These are phyloP conservation scores for Myioborus melanocephalus DNA, from an alignment of 2,797 vertebrate species.

Conservation along the genomic window DNA sequence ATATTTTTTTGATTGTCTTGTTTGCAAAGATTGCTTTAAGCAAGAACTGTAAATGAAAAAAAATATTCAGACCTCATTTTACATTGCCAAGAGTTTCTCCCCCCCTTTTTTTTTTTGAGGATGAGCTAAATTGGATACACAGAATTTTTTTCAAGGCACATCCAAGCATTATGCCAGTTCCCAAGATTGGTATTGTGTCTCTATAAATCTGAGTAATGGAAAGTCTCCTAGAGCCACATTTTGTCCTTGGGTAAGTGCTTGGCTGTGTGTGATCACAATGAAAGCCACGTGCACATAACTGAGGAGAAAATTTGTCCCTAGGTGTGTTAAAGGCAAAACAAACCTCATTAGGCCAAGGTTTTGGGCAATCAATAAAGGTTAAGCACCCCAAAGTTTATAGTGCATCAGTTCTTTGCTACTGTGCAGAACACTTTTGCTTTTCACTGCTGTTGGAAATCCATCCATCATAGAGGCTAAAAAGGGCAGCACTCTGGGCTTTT, in stretches of 20 bases:
- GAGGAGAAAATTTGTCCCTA: constrained; percentile 44
- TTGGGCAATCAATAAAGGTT: constrained; percentile 35
- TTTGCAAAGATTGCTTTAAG: constrained; percentile 62
- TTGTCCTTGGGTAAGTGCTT: constrained; percentile 39
- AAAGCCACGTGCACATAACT: not conserved
- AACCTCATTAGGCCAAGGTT: constrained; percentile 23
- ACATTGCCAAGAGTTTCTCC: not conserved
- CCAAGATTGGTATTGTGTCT: constrained; percentile 26
- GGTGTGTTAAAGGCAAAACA: not conserved
- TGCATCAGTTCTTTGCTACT: not conserved
- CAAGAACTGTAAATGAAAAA: constrained; percentile 34
- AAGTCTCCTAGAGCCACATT: constrained; percentile 51
- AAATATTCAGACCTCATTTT: constrained; percentile 53
- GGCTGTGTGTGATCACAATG: not conserved
- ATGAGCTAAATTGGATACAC: constrained; percentile 50
- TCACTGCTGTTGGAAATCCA: constrained; percentile 52
- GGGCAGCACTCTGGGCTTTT: constrained; percentile 34
- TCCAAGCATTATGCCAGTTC: constrained; percentile 2
- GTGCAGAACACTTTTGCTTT: not conserved
- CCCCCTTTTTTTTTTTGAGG: not conserved
- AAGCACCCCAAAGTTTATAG: constrained; percentile 20
- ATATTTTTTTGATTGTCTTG: constrained; percentile 52
- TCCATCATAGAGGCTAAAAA: constrained; percentile 32
- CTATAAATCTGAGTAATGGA: constrained; percentile 43
- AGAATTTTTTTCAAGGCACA: constrained; percentile 8